Percentiles rank a stretch among this genome's conserved stretches.
Conservation (phyloP, 2,797 vertebrate genomes). For the Halcyon badia region DNA sequence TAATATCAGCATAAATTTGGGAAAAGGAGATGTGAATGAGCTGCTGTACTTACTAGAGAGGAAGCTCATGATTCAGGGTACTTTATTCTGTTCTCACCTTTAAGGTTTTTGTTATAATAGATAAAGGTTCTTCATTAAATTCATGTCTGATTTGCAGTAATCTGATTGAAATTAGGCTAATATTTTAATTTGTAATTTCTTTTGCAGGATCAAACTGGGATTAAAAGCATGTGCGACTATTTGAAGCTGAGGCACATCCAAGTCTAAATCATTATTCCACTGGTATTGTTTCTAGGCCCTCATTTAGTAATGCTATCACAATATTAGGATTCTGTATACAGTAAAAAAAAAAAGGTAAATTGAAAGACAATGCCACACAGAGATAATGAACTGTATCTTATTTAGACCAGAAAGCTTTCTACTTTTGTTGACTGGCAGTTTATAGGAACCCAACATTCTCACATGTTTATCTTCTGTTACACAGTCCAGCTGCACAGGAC, state of each 20-base stretch:
- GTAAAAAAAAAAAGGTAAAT: neutral
- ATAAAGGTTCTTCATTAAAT: neutral
- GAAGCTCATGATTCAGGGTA: accelerated
- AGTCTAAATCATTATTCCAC: neutral
- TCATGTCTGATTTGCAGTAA: neutral
- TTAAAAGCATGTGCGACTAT: neutral
- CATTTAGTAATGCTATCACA: neutral
- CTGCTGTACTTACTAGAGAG: neutral
- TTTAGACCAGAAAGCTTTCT: neutral
- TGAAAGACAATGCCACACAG: neutral
- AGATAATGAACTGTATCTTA: neutral
- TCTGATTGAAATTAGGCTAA: neutral
- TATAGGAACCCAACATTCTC: neutral
- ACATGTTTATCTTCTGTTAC: neutral
- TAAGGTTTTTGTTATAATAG: neutral
- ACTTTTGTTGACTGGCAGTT: neutral
- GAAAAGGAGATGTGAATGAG: neutral
- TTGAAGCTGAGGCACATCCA: neutral
- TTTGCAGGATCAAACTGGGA: neutral
- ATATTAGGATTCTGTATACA: neutral
- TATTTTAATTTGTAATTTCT: neutral
- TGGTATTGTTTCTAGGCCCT: neutral
- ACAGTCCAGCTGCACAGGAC: neutral
- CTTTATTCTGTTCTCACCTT: neutral
- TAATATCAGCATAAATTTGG: neutral